phyloP scores from a whole-genome alignment of 2,888 invertebrate genomes.

The Coleophora flavipennella region DNA sequence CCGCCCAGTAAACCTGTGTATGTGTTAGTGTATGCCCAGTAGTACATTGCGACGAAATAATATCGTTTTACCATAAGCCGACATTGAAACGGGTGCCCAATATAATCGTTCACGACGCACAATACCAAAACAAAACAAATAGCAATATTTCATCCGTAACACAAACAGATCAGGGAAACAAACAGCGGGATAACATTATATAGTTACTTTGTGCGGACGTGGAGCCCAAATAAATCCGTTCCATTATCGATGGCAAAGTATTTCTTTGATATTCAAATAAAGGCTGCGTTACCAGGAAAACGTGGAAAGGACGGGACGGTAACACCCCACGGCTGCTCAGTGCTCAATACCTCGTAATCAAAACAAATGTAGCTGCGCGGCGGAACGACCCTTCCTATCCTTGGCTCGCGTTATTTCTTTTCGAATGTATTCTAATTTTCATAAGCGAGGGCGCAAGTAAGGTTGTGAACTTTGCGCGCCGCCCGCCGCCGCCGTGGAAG shows the following conservation, averaged over 20 bases:
- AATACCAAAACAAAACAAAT: too few species aligned
- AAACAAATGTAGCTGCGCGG: slow-evolving; percentile 50
- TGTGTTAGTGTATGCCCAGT: too few species aligned
- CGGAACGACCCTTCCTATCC: slow-evolving; percentile 40
- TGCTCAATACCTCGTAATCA: slow-evolving; percentile 54
- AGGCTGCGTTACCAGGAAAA: slow-evolving; percentile 20
- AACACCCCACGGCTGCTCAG: slow-evolving; percentile 18
- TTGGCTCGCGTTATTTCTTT: slow-evolving; percentile 29
- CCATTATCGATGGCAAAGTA: slow-evolving; percentile 11
- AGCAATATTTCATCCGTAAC: too few species aligned
- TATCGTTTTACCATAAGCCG: too few species aligned
- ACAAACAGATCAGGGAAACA: too few species aligned
- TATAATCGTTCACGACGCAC: too few species aligned
- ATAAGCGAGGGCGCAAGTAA: slow-evolving; percentile 17
- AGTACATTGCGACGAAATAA: too few species aligned
- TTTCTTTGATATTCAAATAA: slow-evolving; percentile 16
- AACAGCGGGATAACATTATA: too few species aligned
- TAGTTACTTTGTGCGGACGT: too few species aligned
- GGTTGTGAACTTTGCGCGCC: too few species aligned
- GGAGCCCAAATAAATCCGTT: not conserved
- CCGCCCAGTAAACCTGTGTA: too few species aligned
- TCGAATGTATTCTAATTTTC: slow-evolving; percentile 41
- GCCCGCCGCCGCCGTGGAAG: not conserved
- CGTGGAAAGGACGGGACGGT: slow-evolving; percentile 27
- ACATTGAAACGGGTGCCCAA: too few species aligned